Evolutionary conservation across 2,888 invertebrate species (phyloP), one percentile per base, ranked within the genome.

Genomic region (Drosophila borborema): DNA sequence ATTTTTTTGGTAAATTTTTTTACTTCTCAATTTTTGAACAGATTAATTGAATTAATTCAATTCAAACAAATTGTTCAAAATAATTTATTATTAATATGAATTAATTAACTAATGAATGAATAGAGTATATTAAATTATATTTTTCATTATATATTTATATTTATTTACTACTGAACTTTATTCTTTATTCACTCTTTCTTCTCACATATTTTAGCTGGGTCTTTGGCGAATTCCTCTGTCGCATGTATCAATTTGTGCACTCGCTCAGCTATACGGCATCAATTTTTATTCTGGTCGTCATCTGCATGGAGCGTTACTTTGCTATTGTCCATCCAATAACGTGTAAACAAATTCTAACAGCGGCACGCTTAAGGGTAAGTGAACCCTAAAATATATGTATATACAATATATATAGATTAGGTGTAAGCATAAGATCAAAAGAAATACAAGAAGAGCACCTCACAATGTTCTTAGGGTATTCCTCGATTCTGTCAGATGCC

Each of bases 181-280:
- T 4, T 38, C 10, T 38, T 7, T 20, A 4, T 12, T 56, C 6
- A 10, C 76, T 79, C 90, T 89, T 77, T 78, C 80, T 79, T 63
- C 94, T 28, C 28, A 6, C 28, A 28, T 28, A 28, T 28, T 28
- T 28, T 28, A 97, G 96, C 88, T 97, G 97, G 97, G 95, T 96
- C 64, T 95, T 97, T 77, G 97, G 97, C 4, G 95, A 96, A 89
- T 96, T 97, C 90, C 94, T 98, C 76, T 98, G 98, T 94, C 97
- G 97, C 92, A 96, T 97, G 95, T 98, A 98, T 93, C 96, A 97
- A 94, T 98, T 98, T 91, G 96, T 97, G 23, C 96, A 97, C 92
- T 96, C 97, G 16, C 94, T 98, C 80, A 97, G 97, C 92, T 98
- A 98, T 93, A 97, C 97, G 2, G 97, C 97, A 2, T 98, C 98